These are phyloP conservation scores for Sus scrofa DNA, from an alignment of 2,113 vertebrate genomes.

Conservation along the genomic window T2T-Sscrofa CM000817.6:127833001-127833500, in stretches of 20 bases:
- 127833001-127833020: background rate
- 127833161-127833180: fast-evolving
- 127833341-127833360: background rate
- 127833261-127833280: background rate
- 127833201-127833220: fast-evolving
- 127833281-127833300: background rate
- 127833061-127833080: background rate
- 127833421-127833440: too few species aligned
- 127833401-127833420: too few species aligned
- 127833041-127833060: background rate
- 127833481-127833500: too few species aligned
- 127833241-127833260: fast-evolving
- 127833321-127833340: background rate
- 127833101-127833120: background rate
- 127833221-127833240: fast-evolving
- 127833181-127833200: too few species aligned
- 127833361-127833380: background rate
- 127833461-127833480: too few species aligned
- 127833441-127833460: too few species aligned
- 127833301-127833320: background rate
- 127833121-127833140: fast-evolving
- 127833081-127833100: background rate
- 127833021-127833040: background rate
- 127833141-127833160: background rate
- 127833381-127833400: background rate